Base-by-base conservation (phyloP, 2,113 vertebrate genomes). In the Ornithorhynchus anatinus region DNA sequence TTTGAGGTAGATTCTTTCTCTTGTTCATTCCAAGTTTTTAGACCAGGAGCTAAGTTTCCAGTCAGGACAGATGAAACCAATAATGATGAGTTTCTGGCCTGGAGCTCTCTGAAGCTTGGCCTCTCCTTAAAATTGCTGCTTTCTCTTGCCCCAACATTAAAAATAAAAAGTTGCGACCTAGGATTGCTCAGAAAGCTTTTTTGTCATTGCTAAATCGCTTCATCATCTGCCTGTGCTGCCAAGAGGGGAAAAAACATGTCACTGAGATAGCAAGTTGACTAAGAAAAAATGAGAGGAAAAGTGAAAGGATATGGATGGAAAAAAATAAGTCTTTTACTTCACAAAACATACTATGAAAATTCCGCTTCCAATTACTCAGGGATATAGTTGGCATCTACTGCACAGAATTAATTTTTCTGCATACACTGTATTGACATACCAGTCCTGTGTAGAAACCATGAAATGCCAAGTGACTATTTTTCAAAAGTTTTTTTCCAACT, bases 221-320 rank as follows among this genome's bases (percentile, higher is more conserved):
- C 29, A 7, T 63, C 11, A 57, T 64, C 61, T 50, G 62, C 74
- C 77, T 69, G 14, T 38, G 62, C 20, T 45, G 64, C n/a, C n/a
- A 57, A 59, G 68, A 40, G 37, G 42, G 78, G 52, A 56, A 71
- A 51, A 60, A 64, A 52, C 70, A 72, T 59, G 66, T 82, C 59
- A 36, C 63, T 61, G 39, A 59, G 31, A 51, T 59, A 58, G 47
- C 13, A 31, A 76, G 69, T 75, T 69, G 60, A 17, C 58, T 57
- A 44, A 51, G 57, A 64, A 59, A 47, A 63, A 73, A 70, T 16
- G 25, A 52, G 19, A 62, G 8, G 16, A 16, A 4, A 36, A 25
- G 50, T 22, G 8, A 54, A 42, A 48, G 6, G 35, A 33, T 38
- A 58, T 23, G 36, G 33, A 62, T 45, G 50, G 29, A 63, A 29